Evolutionary conservation across 2,888 invertebrate species (phyloP).

Genomic region (Agrilus cyanescens): DNA sequence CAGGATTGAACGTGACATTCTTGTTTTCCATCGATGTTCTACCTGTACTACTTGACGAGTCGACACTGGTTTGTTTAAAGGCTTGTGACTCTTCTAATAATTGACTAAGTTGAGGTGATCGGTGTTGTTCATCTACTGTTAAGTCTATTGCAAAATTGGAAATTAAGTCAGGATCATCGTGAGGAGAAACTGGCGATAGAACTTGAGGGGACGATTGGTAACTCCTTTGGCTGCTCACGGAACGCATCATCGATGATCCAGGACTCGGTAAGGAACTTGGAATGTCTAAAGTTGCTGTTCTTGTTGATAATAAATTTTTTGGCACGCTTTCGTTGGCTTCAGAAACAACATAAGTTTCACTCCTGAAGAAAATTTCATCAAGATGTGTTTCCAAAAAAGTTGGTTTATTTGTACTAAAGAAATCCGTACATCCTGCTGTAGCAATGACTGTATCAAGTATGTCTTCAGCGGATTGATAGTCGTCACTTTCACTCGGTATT

Average conservation of each 20-base stretch:
- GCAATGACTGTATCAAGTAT: slow-evolving; percentile 34
- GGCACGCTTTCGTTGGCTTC: slow-evolving; percentile 6
- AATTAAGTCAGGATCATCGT: slow-evolving; percentile 32
- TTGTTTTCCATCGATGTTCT: slow-evolving; percentile 29
- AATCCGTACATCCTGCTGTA: slow-evolving; percentile 32
- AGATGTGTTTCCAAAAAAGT: slow-evolving; percentile 33
- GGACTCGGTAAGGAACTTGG: slow-evolving; percentile 3
- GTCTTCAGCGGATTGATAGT: slow-evolving; percentile 45
- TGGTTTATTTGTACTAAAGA: slow-evolving; percentile 27
- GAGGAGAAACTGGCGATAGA: slow-evolving; percentile 21
- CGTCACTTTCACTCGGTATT: slow-evolving; percentile 25
- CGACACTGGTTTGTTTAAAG: slow-evolving; percentile 27
- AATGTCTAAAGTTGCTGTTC: slow-evolving; percentile 5
- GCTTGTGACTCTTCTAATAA: slow-evolving; percentile 12
- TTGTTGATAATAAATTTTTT: slow-evolving; percentile 1
- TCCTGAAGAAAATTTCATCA: slow-evolving; percentile 24
- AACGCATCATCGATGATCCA: neutral
- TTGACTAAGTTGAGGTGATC: slow-evolving; percentile 26
- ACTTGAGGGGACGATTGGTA: slow-evolving; percentile 9
- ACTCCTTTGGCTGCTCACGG: too few relatives aligned
- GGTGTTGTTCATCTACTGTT: slow-evolving; percentile 31
- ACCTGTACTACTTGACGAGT: slow-evolving; percentile 27
- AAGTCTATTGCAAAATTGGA: slow-evolving; percentile 36
- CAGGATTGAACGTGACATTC: slow-evolving; percentile 35
- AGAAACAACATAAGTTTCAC: slow-evolving; percentile 16